Conservation (phyloP, 2,888 invertebrate species). For the Imbricaverruca yamaguchii region DNA sequence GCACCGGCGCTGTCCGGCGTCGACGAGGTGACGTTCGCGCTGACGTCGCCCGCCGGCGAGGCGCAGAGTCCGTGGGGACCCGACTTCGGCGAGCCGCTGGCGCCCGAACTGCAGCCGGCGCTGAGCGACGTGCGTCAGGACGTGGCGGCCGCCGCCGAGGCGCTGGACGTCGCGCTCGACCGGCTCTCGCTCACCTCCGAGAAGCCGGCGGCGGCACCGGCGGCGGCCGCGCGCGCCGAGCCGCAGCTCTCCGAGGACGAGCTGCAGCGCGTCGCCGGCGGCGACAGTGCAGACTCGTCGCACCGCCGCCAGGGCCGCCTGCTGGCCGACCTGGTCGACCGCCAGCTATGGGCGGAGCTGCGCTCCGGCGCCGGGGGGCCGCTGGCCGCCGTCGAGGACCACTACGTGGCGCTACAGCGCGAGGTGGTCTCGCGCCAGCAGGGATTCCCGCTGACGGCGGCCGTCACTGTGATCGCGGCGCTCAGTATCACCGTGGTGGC, state of each 20-base stretch:
- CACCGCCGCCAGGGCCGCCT: neutral
- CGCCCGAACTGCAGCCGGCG: neutral
- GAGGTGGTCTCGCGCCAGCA: neutral
- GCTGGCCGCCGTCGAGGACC: slow-evolving; percentile 1
- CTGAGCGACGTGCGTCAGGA: neutral
- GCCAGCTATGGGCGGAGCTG: slow-evolving; percentile 2
- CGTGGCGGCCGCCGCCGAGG: neutral
- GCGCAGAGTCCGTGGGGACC: neutral
- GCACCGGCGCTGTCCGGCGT: neutral
- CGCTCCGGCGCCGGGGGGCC: neutral
- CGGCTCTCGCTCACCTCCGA: neutral
- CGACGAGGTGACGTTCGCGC: neutral
- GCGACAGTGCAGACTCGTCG: neutral
- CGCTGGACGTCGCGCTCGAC: neutral
- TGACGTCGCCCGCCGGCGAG: neutral
- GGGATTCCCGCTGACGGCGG: slow-evolving; percentile 14
- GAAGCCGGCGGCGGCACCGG: neutral
- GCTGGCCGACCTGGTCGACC: neutral
- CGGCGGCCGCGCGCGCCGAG: neutral
- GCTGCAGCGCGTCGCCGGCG: no score
- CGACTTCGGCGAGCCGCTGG: neutral
- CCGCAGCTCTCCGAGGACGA: no score
- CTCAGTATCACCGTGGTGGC: slow-evolving; percentile 2
- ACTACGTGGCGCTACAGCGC: neutral
- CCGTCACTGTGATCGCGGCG: slow-evolving; percentile 4